Evolutionary conservation across 2,113 vertebrate genomes (phyloP).

Genomic region (Sus scrofa): DNA sequence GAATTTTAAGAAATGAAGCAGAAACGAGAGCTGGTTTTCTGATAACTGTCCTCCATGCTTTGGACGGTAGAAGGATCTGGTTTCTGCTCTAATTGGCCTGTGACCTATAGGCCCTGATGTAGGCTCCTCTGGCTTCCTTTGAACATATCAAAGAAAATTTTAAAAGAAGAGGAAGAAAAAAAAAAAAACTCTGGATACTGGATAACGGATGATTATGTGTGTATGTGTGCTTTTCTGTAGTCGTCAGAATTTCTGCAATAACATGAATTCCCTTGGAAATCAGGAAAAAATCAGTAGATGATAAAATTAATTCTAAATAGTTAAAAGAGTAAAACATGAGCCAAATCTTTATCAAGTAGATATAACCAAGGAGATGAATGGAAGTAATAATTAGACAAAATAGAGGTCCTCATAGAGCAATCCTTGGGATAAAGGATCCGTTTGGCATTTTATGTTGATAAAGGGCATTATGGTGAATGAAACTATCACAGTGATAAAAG

Average conservation of each 20-base stretch:
- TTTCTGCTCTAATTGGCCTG: conserved; percentile 33
- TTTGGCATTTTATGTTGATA: conserved; percentile 28
- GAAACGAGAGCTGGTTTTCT: not conserved
- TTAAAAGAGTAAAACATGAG: conserved; percentile 17
- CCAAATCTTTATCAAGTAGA: conserved; percentile 46
- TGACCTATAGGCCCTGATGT: not conserved
- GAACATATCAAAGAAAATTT: conserved; percentile 17
- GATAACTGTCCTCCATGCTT: not conserved
- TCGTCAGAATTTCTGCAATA: conserved; percentile 34
- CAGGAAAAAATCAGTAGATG: conserved; percentile 55
- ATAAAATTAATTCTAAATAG: conserved; percentile 14
- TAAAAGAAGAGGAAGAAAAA: not conserved
- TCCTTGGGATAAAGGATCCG: not conserved
- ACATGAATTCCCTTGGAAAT: conserved; percentile 50
- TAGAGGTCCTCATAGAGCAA: not conserved
- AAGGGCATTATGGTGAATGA: not conserved
- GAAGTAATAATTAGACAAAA: conserved; percentile 26
- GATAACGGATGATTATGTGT: not conserved
- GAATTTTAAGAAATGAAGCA: conserved; percentile 69
- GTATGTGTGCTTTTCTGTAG: not conserved
- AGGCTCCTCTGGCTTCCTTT: conserved; percentile 32
- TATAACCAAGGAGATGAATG: conserved; percentile 12
- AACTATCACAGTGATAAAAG: not conserved
- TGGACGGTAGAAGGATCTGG: not conserved
- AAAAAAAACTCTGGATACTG: not conserved